These are phyloP conservation scores for Antennarius striatus DNA, from an alignment of 2,113 vertebrate genomes.

Conservation along the genomic window DNA sequence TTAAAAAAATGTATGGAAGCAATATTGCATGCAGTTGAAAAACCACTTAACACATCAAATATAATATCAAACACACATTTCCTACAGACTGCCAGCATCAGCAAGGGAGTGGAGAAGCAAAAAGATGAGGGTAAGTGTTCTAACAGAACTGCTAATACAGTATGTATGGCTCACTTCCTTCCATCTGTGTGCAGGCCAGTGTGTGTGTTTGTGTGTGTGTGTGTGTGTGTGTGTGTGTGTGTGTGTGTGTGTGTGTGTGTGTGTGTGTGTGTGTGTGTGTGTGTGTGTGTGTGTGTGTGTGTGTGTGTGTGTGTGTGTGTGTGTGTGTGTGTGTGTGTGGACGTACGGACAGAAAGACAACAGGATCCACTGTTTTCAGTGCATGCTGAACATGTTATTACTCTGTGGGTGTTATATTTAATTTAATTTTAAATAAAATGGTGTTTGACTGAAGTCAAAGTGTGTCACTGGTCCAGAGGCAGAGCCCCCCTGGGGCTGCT, in stretches of 20 bases:
- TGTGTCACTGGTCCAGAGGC: too few relatives aligned
- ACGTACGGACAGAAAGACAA: too few relatives aligned
- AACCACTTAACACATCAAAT: too few relatives aligned
- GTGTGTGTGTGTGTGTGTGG: neutral
- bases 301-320: conserved; percentile 33
- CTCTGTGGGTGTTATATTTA: too few relatives aligned
- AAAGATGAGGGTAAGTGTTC: conserved; percentile 75
- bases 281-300: conserved; percentile 30
- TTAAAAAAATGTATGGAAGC: neutral
- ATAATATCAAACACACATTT: neutral
- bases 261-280: conserved; percentile 18
- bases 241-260: conserved; percentile 4
- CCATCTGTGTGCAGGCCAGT: conserved; percentile 8
- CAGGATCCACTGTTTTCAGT: too few relatives aligned
- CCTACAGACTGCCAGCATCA: conserved; percentile 74
- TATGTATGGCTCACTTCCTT: neutral
- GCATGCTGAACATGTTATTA: too few relatives aligned
- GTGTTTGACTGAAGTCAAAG: too few relatives aligned
- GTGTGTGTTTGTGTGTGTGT: conserved; percentile 25
- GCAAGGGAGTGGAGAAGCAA: conserved; percentile 70
- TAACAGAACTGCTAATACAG: too few relatives aligned
- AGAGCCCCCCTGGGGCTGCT: too few relatives aligned
- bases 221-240: too few relatives aligned
- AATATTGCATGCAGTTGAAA: neutral
- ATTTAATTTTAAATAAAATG: too few relatives aligned